Evolutionary conservation across 2,888 invertebrate genomes (phyloP).

Genomic region (Brenthis hecate): DNA sequence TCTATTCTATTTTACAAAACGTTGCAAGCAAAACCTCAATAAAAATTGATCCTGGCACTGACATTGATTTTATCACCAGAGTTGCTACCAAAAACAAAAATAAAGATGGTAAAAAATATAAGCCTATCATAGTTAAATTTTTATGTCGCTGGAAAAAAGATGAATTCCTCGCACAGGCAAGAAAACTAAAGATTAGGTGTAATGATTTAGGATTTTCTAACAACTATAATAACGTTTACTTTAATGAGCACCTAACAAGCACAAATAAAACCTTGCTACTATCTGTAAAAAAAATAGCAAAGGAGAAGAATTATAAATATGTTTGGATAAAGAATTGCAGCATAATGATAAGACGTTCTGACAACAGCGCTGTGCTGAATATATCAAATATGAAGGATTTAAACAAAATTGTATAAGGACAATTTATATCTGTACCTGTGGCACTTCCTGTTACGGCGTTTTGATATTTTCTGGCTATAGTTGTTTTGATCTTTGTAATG

Average conservation of each 20-base stretch:
- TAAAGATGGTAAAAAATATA: constrained; percentile 9
- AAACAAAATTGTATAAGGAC: too few species aligned
- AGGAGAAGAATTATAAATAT: neutral
- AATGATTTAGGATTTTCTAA: neutral
- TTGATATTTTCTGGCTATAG: too few species aligned
- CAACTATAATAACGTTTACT: neutral
- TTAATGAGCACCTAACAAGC: neutral
- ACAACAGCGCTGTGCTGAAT: too few species aligned
- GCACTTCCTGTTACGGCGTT: too few species aligned
- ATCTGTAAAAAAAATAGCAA: neutral
- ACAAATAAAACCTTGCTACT: neutral
- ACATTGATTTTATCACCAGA: too few species aligned
- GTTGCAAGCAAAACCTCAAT: neutral
- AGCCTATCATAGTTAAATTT: constrained; percentile 10
- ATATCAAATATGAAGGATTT: too few species aligned
- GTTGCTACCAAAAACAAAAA: too few species aligned
- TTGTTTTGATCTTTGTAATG: too few species aligned
- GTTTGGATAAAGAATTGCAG: too few species aligned
- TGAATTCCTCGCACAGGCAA: constrained; percentile 7
- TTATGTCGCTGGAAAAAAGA: constrained; percentile 18
- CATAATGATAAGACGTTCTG: too few species aligned
- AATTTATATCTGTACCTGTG: too few species aligned
- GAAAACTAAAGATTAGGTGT: constrained; percentile 23
- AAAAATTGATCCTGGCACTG: too few species aligned
- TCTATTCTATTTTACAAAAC: constrained; percentile 5